These are phyloP conservation scores for Thaumatotibia leucotreta DNA, from an alignment of 1,140 invertebrate genomes.

Conservation along the genomic window DNA sequence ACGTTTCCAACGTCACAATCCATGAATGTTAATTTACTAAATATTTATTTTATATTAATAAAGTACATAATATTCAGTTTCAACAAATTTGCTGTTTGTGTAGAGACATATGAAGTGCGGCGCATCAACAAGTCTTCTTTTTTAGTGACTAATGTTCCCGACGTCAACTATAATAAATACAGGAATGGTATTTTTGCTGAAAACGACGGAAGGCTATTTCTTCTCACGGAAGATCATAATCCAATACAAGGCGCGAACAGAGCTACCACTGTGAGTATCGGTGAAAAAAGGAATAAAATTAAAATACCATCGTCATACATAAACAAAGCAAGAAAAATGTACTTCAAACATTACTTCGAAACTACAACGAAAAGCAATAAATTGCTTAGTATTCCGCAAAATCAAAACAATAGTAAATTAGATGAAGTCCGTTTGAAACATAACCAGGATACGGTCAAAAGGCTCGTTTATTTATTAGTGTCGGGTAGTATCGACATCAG, in stretches of 20 bases:
- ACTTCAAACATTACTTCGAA: slow-evolving; percentile 41
- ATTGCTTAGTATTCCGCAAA: slow-evolving; percentile 7
- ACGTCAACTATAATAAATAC: slow-evolving; percentile 29
- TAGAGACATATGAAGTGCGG: slow-evolving; percentile 56
- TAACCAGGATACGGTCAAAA: not conserved
- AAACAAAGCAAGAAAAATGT: slow-evolving; percentile 49
- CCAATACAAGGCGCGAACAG: slow-evolving; percentile 9
- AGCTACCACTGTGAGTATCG: slow-evolving; percentile 27
- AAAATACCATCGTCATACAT: slow-evolving; percentile 38
- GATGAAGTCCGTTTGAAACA: not conserved
- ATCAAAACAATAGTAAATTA: not conserved
- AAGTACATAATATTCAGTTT: slow-evolving; percentile 28
- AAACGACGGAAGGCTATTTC: slow-evolving; percentile 19
- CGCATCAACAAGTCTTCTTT: slow-evolving; percentile 51
- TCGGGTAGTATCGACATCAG: not conserved
- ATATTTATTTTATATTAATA: not conserved
- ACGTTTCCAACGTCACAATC: not conserved
- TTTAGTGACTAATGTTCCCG: slow-evolving; percentile 47
- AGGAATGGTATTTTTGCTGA: slow-evolving; percentile 16
- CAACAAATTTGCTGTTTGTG: slow-evolving; percentile 28
- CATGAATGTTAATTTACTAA: not conserved
- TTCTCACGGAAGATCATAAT: slow-evolving; percentile 28
- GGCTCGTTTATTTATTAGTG: not conserved
- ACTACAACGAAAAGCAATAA: slow-evolving; percentile 23
- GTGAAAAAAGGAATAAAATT: slow-evolving; percentile 27